Percentiles rank a stretch among this genome's conserved stretches.
phyloP scores from a whole-genome alignment of 2,888 invertebrate species.

The Noctua janthina region DNA sequence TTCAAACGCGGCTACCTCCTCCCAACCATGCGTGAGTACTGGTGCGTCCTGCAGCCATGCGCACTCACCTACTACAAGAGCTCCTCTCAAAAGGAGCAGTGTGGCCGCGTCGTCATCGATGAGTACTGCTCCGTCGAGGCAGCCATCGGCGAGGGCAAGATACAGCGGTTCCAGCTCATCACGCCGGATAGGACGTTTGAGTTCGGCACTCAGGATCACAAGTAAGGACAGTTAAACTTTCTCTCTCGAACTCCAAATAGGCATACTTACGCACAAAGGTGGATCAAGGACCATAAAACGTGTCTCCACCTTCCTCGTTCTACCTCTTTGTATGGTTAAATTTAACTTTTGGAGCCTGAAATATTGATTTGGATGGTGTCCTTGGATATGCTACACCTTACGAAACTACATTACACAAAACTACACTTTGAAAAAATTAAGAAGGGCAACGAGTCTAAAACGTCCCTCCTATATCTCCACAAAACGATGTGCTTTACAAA shows the following conservation, averaged over 20 bases:
- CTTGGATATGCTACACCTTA: neutral
- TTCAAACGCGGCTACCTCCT: constrained; percentile 94
- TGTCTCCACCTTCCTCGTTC: neutral
- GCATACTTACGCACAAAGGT: neutral
- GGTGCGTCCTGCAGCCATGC: constrained; percentile 94
- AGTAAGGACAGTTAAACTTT: constrained; percentile 80
- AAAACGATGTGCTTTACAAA: neutral
- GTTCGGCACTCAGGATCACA: constrained; percentile 93
- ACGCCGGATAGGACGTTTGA: constrained; percentile 94
- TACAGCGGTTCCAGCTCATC: constrained; percentile 92
- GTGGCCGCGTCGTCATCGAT: constrained; percentile 92
- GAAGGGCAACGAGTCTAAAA: neutral
- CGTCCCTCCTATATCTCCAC: neutral
- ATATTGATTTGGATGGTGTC: neutral
- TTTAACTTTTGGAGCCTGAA: neutral
- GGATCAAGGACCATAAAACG: neutral
- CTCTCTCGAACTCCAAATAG: neutral
- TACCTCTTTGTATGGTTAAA: neutral
- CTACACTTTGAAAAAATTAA: no score
- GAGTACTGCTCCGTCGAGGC: constrained; percentile 92
- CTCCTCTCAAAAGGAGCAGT: constrained; percentile 92
- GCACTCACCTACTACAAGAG: constrained; percentile 94
- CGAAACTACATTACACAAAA: no score
- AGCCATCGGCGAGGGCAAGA: constrained; percentile 89
- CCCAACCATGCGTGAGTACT: constrained; percentile 94